These are phyloP conservation scores for Acanthis flammea DNA, from an alignment of 2,797 vertebrate genomes.

Conservation along the genomic window DNA sequence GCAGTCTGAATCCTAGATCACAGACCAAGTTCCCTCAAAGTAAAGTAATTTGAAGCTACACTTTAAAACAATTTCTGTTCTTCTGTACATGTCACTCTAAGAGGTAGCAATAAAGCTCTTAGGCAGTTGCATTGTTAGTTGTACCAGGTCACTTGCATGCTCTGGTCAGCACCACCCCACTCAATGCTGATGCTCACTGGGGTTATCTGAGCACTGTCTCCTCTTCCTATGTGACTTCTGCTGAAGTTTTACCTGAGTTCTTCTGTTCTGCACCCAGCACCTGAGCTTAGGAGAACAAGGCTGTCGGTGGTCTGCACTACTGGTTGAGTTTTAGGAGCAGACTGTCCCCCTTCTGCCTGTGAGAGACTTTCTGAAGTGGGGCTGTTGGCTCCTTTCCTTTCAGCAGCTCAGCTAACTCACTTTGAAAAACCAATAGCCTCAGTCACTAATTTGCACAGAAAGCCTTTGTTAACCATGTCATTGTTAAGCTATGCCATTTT, in stretches of 20 bases:
- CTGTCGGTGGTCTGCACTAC: rapidly evolving
- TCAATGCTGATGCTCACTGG: not conserved
- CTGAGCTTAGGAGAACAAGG: not conserved
- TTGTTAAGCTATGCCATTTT: not conserved
- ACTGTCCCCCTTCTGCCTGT: not conserved
- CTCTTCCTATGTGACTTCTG: not conserved
- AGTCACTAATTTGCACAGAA: not conserved
- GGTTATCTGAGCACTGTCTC: not conserved
- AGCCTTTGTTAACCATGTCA: rapidly evolving
- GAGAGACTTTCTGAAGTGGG: not conserved
- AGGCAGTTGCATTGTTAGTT: not conserved
- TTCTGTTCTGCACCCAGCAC: not conserved
- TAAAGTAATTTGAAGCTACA: not conserved
- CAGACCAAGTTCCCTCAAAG: not conserved
- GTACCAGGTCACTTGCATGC: not conserved
- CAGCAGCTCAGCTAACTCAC: not conserved
- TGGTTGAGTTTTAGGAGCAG: not conserved
- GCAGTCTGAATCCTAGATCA: not conserved
- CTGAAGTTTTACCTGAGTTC: not conserved
- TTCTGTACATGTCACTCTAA: not conserved
- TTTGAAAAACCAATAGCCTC: not conserved
- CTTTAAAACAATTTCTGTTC: not conserved
- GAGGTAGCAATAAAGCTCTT: not conserved
- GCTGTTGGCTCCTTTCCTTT: not conserved
- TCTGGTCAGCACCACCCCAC: not conserved